Evolutionary conservation across 1,140 invertebrate species (phyloP).

Genomic region (Druon quercuslanigerum): DNA sequence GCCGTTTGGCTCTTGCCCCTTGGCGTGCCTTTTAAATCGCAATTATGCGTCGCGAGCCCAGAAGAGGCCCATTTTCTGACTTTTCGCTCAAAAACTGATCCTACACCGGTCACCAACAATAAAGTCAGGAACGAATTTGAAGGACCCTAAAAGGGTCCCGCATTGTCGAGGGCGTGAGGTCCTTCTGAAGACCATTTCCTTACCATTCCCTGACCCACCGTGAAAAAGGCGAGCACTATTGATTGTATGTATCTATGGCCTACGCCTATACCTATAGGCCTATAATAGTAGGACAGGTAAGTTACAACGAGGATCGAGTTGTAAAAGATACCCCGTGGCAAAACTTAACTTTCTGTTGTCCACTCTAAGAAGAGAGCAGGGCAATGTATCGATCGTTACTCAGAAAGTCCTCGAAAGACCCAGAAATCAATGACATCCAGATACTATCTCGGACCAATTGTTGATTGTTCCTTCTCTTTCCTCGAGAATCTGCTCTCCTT

Average conservation of each 20-base stretch:
- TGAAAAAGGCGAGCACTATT: conserved; percentile 38
- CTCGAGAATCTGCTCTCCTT: not conserved
- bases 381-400: not conserved
- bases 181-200: conserved; percentile 21
- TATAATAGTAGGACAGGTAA: conserved; percentile 38
- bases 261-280: too few species aligned
- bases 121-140: conserved; percentile 37
- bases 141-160: conserved; percentile 25
- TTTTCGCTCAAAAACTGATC: conserved; percentile 42
- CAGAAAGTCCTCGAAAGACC: not conserved
- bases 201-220: conserved; percentile 33
- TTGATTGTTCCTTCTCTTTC: conserved; percentile 1
- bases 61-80: conserved; percentile 36
- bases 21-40: conserved; percentile 51
- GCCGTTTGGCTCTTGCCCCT: not conserved
- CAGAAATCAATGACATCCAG: conserved; percentile 8
- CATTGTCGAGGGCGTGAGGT: conserved; percentile 49
- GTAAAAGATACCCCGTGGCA: conserved; percentile 36
- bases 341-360: conserved; percentile 31
- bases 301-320: conserved; percentile 15
- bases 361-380: not conserved
- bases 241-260: not conserved
- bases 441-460: conserved; percentile 15
- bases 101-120: conserved; percentile 38
- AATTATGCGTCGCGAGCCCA: conserved; percentile 54